Evolutionary conservation across 2,888 invertebrate genomes (phyloP).

Genomic region (Drepanosiphum platanoidis): DNA sequence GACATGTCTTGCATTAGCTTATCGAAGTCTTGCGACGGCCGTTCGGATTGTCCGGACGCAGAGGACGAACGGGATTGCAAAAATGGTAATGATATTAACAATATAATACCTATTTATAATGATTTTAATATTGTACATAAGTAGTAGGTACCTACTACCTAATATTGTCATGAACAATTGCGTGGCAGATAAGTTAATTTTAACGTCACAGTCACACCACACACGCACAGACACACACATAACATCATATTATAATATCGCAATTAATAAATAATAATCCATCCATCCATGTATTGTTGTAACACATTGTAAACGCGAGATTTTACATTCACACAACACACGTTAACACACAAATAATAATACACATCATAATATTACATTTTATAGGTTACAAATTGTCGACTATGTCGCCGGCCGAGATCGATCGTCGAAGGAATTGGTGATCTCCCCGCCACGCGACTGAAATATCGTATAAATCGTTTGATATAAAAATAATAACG

Average conservation of each 20-base stretch:
- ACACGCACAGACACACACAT: too few species aligned
- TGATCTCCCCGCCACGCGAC: too few species aligned
- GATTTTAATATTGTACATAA: too few species aligned
- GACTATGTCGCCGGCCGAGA: too few species aligned
- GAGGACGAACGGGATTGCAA: conserved; percentile 65
- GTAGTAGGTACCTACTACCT: too few species aligned
- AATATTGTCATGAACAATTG: too few species aligned
- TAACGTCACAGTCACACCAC: too few species aligned
- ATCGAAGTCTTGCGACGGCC: conserved; percentile 77
- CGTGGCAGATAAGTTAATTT: too few species aligned
- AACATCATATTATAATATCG: not conserved
- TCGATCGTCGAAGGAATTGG: too few species aligned
- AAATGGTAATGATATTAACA: conserved; percentile 21
- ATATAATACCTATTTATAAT: not conserved
- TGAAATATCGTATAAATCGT: too few species aligned
- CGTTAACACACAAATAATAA: not conserved
- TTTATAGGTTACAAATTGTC: too few species aligned
- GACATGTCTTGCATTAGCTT: conserved; percentile 80
- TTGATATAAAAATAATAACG: too few species aligned
- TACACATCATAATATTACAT: not conserved
- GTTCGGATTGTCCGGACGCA: conserved; percentile 74
- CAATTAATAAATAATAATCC: not conserved
- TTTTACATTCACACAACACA: not conserved
- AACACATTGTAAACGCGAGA: not conserved
- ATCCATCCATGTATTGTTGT: not conserved